Conservation (phyloP, 2,888 invertebrate species). For the Tuta absoluta region DNA sequence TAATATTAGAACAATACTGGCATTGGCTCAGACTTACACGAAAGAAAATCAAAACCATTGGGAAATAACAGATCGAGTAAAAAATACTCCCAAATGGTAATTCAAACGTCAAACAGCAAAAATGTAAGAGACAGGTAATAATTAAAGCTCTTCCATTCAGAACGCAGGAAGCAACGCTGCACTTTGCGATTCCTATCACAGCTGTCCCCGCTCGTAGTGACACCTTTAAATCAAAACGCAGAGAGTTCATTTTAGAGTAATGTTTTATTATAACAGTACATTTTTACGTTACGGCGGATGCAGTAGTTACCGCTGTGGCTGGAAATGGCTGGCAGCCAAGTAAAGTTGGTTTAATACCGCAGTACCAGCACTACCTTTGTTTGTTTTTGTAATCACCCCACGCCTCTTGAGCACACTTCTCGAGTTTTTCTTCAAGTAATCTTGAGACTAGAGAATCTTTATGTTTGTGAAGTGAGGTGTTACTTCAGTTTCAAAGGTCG, state of each 20-base stretch:
- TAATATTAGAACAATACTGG: slow-evolving; percentile 6
- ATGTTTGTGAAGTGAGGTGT: background rate
- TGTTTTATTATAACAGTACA: slow-evolving; percentile 53
- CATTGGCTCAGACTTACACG: background rate
- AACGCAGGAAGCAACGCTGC: slow-evolving; percentile 57
- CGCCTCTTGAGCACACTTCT: slow-evolving; percentile 35
- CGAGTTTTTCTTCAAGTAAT: slow-evolving; percentile 28
- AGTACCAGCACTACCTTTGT: slow-evolving; percentile 62
- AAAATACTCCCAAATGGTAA: background rate
- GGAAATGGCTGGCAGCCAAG: slow-evolving; percentile 44
- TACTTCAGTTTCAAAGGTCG: background rate
- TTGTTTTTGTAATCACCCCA: slow-evolving; percentile 64
- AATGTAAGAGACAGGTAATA: slow-evolving; percentile 21
- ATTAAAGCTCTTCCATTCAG: slow-evolving; percentile 49
- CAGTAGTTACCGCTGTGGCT: slow-evolving; percentile 61
- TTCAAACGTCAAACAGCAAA: slow-evolving; percentile 1
- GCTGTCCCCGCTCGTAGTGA: slow-evolving; percentile 45
- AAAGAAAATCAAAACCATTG: background rate
- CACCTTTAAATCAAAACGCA: slow-evolving; percentile 33
- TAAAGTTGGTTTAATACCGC: slow-evolving; percentile 40
- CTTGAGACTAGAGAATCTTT: slow-evolving; percentile 4
- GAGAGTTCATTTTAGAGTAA: slow-evolving; percentile 40
- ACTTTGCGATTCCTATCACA: slow-evolving; percentile 65
- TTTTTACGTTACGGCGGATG: slow-evolving; percentile 58
- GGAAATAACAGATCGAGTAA: background rate